Percentiles rank a stretch among this genome's conserved stretches.
These are phyloP conservation scores for Diplolepis rosae DNA, from an alignment of 2,888 invertebrate genomes.

Conservation along the genomic window DNA sequence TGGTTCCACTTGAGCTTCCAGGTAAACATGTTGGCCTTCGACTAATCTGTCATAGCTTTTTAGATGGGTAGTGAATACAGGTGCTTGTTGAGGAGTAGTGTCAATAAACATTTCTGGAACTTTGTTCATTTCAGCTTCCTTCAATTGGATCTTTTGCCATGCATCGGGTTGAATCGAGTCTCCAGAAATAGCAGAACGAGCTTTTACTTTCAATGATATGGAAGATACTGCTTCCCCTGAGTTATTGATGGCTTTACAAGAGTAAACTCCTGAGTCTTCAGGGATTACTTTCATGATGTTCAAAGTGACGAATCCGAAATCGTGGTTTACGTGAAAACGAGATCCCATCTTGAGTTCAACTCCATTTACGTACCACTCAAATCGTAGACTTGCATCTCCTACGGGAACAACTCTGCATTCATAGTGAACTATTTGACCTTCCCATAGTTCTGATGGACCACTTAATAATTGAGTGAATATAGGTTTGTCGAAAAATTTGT, in stretches of 20 bases:
- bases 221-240: conserved; percentile 96
- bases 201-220: conserved; percentile 90
- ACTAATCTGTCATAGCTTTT: conserved; percentile 87
- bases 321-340: conserved; percentile 92
- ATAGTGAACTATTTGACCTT: conserved; percentile 92
- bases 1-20: conserved; percentile 94
- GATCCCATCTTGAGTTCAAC: conserved; percentile 94
- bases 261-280: conserved; percentile 94
- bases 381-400: conserved; percentile 92
- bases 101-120: conserved; percentile 92
- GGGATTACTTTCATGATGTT: conserved; percentile 92
- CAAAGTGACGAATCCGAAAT: conserved; percentile 95
- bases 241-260: conserved; percentile 94
- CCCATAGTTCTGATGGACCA: conserved; percentile 92
- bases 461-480: conserved; percentile 92
- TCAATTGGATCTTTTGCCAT: conserved; percentile 92
- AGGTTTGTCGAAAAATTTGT: conserved; percentile 90
- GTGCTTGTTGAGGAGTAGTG: conserved; percentile 90
- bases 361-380: conserved; percentile 97
- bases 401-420: conserved; percentile 94
- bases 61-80: conserved; percentile 95
- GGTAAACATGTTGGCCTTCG: conserved; percentile 89
- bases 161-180: conserved; percentile 92
- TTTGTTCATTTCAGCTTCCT: conserved; percentile 93
- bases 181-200: conserved; percentile 85